Evolutionary conservation across 2,888 invertebrate species (phyloP).

Genomic region (Calephelis perditalis): DNA sequence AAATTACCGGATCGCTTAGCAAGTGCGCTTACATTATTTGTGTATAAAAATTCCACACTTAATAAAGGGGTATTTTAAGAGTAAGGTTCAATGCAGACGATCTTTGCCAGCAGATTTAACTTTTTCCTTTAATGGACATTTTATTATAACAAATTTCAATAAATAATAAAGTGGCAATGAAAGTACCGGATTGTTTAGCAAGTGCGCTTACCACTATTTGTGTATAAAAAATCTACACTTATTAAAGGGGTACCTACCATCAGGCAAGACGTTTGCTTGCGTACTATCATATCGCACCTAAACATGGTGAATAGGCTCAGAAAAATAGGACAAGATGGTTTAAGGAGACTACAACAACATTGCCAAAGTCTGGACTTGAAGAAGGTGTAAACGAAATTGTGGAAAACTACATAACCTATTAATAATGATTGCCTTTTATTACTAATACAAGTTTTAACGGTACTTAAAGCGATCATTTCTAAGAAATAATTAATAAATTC

Average conservation of each 20-base stretch:
- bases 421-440: too few relatives aligned
- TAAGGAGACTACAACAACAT: too few relatives aligned
- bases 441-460: not conserved
- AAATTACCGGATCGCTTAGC: conserved; percentile 54
- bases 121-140: too few relatives aligned
- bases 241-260: conserved; percentile 43
- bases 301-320: too few relatives aligned
- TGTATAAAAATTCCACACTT: conserved; percentile 59
- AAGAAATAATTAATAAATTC: not conserved
- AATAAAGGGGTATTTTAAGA: conserved; percentile 50
- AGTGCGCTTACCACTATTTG: conserved; percentile 54
- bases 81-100: conserved; percentile 1
- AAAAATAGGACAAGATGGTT: too few relatives aligned
- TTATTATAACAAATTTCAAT: too few relatives aligned
- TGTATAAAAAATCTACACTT: conserved; percentile 11
- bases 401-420: too few relatives aligned
- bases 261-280: too few relatives aligned
- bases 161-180: conserved; percentile 51
- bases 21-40: conserved; percentile 54
- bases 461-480: not conserved
- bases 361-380: too few relatives aligned
- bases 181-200: conserved; percentile 54
- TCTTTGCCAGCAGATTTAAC: not conserved
- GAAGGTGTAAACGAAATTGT: too few relatives aligned
- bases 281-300: too few relatives aligned